Evolutionary conservation across 2,888 invertebrate genomes (phyloP).

Genomic region (Mesoligia furuncula): DNA sequence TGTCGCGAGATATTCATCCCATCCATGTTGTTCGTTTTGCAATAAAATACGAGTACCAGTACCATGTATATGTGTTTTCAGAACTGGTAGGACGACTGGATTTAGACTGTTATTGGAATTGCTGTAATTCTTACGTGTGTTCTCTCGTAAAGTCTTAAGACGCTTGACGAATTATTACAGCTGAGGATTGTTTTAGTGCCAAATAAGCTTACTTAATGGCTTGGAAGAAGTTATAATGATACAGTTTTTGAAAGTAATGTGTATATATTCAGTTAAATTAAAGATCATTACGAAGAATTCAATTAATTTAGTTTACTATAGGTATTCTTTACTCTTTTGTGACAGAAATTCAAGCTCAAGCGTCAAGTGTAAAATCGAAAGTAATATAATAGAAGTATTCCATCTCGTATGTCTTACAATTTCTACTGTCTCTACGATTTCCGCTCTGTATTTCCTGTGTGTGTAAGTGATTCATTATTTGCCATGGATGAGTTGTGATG

Average conservation of each 20-base stretch:
- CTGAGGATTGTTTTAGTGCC: not conserved
- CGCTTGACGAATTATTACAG: conserved; percentile 19
- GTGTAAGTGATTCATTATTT: conserved; percentile 27
- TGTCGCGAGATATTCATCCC: conserved; percentile 61
- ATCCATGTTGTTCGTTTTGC: conserved; percentile 57
- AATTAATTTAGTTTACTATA: not conserved
- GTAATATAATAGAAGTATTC: conserved; percentile 8
- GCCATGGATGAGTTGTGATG: conserved; percentile 12
- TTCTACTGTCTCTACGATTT: conserved; percentile 4
- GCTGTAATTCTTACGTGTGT: conserved; percentile 29
- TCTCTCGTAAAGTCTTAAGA: conserved; percentile 18
- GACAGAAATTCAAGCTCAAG: not conserved
- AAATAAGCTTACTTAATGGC: conserved; percentile 1
- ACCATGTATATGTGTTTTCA: conserved; percentile 47
- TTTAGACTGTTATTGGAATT: conserved; percentile 46
- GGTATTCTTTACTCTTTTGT: not conserved
- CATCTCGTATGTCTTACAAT: not conserved
- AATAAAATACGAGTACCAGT: conserved; percentile 48
- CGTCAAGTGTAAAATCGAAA: not conserved
- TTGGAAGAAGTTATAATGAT: not conserved
- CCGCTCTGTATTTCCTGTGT: conserved; percentile 11
- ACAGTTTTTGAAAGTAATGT: not conserved
- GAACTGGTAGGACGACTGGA: conserved; percentile 37
- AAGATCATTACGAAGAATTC: not conserved
- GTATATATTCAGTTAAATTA: not conserved